Conservation (phyloP, 2,888 invertebrate genomes). For the Eubasilissa splendida region DNA sequence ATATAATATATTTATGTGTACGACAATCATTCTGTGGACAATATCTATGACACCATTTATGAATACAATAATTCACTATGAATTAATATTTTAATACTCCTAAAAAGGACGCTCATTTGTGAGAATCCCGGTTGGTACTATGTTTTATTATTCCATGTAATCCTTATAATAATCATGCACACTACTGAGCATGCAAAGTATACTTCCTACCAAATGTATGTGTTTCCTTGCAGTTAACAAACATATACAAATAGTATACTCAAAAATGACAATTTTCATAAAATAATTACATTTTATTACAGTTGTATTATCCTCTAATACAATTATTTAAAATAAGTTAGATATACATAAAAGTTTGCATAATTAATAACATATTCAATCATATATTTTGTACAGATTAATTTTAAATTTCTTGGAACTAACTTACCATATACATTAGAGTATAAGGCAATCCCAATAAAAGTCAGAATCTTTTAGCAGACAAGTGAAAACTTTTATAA, state of each 20-base stretch:
- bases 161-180: background rate
- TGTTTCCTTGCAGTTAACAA: too few relatives aligned
- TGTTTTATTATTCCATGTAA: background rate
- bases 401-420: too few relatives aligned
- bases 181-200: background rate
- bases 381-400: too few relatives aligned
- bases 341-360: too few relatives aligned
- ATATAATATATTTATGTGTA: background rate
- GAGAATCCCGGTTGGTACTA: background rate
- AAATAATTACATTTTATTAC: conserved; percentile 6
- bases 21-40: background rate
- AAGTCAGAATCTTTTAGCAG: too few relatives aligned
- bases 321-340: background rate
- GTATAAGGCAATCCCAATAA: too few relatives aligned
- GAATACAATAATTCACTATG: background rate
- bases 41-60: background rate
- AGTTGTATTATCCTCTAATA: background rate
- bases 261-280: conserved; percentile 3
- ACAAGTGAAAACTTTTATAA: too few relatives aligned
- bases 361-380: too few relatives aligned
- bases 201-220: too few relatives aligned
- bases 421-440: too few relatives aligned
- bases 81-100: background rate
- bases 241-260: background rate
- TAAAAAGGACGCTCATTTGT: background rate